Conservation (phyloP, 2,888 invertebrate genomes). For the Cloeon dipterum region DNA sequence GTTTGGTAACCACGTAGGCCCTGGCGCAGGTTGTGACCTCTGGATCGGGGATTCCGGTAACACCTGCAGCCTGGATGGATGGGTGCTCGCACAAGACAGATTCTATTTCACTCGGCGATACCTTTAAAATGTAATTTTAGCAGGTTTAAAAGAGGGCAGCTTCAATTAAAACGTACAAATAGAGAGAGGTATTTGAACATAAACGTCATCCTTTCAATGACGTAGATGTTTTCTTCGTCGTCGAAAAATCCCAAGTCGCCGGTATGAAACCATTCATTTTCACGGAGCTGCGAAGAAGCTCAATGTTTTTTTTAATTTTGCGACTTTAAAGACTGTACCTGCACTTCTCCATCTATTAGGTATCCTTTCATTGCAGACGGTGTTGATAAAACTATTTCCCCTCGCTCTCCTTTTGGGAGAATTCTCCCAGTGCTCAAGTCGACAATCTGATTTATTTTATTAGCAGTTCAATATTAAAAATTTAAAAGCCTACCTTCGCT, state of each 20-base stretch:
- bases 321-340: too few species aligned
- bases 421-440: neutral
- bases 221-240: constrained; percentile 2
- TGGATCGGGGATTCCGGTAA: neutral
- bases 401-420: neutral
- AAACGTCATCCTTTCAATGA: constrained; percentile 2
- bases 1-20: neutral
- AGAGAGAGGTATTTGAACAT: constrained; percentile 3
- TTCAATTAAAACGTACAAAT: neutral
- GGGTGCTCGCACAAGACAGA: neutral
- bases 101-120: constrained; percentile 1
- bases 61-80: neutral
- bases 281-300: too few species aligned
- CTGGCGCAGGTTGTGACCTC: neutral
- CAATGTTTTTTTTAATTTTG: neutral
- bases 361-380: constrained; percentile 1
- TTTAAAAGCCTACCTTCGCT: neutral
- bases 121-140: too few species aligned
- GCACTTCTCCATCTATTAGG: neutral
- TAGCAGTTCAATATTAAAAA: neutral
- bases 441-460: neutral
- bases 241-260: constrained; percentile 5
- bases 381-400: neutral
- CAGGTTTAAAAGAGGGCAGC: neutral
- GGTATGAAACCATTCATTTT: constrained; percentile 4